These are phyloP conservation scores for Rambutsinella grinnellia DNA, from an alignment of 2,888 invertebrate species.

Conservation along the genomic window DNA sequence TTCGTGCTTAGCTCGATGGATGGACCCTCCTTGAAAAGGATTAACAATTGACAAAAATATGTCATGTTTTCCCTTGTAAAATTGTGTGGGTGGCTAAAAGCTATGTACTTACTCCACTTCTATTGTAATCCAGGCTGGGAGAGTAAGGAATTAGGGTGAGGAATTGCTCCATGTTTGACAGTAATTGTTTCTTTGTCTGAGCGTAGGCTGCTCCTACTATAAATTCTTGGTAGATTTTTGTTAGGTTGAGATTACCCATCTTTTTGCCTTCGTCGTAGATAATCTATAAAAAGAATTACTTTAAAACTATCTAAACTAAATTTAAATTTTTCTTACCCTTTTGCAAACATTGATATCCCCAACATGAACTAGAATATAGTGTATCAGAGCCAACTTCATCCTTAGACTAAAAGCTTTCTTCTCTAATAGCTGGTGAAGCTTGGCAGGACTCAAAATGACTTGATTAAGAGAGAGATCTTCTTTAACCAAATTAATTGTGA, in stretches of 20 bases:
- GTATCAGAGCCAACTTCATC: constrained; percentile 78
- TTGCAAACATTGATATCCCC: constrained; percentile 81
- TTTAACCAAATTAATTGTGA: constrained; percentile 30
- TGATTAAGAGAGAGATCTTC: constrained; percentile 41
- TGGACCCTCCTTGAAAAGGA: constrained; percentile 36
- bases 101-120: not conserved
- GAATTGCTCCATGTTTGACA: constrained; percentile 62
- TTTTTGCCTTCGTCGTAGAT: constrained; percentile 60
- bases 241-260: constrained; percentile 73
- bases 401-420: constrained; percentile 30
- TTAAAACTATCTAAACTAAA: not conserved
- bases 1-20: constrained; percentile 46
- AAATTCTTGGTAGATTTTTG: constrained; percentile 84
- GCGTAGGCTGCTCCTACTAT: constrained; percentile 82
- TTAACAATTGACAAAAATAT: too few relatives aligned
- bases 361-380: constrained; percentile 84
- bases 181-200: constrained; percentile 74
- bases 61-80: too few relatives aligned
- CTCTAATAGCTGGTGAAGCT: constrained; percentile 51
- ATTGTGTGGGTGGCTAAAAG: too few relatives aligned
- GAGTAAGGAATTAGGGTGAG: constrained; percentile 61
- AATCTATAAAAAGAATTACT: constrained; percentile 49
- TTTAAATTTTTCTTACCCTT: constrained; percentile 72
- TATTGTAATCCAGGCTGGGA: constrained; percentile 35
- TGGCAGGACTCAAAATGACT: constrained; percentile 48